Evolutionary conservation across 2,888 invertebrate species (phyloP).

Genomic region (Lysandra coridon): DNA sequence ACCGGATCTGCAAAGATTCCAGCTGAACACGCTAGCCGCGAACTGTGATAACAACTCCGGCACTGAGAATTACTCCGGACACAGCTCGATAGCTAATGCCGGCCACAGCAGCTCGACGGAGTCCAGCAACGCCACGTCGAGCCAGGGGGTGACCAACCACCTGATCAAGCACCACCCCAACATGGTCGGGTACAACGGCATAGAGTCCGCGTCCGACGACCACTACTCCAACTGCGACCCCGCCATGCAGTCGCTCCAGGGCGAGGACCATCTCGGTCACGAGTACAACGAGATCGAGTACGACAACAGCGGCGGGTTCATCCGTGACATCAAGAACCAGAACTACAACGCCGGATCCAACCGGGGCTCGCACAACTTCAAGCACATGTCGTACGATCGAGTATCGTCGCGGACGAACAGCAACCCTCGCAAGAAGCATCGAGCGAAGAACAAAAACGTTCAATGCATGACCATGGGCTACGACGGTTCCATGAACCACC

Average conservation of each 20-base stretch:
- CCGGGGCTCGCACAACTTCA: conserved; percentile 76
- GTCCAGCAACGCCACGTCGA: conserved; percentile 75
- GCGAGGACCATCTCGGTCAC: conserved; percentile 74
- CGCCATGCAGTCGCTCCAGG: conserved; percentile 73
- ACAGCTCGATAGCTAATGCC: conserved; percentile 79
- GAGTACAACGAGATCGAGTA: conserved; percentile 79
- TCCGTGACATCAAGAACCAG: conserved; percentile 76
- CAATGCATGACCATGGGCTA: conserved; percentile 82
- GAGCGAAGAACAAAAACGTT: conserved; percentile 73
- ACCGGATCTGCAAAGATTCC: conserved; percentile 73
- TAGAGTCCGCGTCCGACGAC: conserved; percentile 75
- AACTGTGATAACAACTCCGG: conserved; percentile 82
- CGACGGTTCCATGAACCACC: conserved; percentile 74
- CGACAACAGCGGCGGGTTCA: conserved; percentile 74
- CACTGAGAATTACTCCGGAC: conserved; percentile 83
- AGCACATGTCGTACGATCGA: conserved; percentile 76
- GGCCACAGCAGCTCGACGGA: conserved; percentile 78
- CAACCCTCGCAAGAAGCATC: conserved; percentile 75
- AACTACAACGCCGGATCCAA: conserved; percentile 78
- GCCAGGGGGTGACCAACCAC: conserved; percentile 76
- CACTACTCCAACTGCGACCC: conserved; percentile 79
- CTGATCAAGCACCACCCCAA: conserved; percentile 75
- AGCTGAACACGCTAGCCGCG: conserved; percentile 77
- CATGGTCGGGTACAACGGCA: conserved; percentile 70
- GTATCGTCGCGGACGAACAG: conserved; percentile 76